Evolutionary conservation across 2,113 vertebrate species (phyloP).

Genomic region (Calyptommatus sinebrachiatus): DNA sequence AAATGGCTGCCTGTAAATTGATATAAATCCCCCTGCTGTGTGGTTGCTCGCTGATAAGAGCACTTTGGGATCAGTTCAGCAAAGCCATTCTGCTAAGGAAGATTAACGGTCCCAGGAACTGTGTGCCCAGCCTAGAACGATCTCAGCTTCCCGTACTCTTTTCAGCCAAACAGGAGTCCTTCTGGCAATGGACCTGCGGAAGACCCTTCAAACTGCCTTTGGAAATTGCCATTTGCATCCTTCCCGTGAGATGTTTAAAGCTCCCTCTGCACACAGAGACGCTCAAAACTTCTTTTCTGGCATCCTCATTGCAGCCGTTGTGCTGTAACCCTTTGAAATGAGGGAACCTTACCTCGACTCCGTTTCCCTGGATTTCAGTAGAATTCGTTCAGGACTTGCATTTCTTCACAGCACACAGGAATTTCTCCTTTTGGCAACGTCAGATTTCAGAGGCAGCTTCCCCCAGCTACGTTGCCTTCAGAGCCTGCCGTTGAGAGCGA

Average conservation of each 20-base stretch:
- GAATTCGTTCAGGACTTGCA: slow-evolving; percentile 30
- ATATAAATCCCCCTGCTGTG: slow-evolving; percentile 37
- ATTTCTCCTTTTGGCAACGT: background rate
- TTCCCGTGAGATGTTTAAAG: no score
- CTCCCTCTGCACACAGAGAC: no score
- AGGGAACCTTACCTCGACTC: slow-evolving; percentile 53
- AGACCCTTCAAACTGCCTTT: no score
- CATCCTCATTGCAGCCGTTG: background rate
- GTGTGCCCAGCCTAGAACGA: background rate
- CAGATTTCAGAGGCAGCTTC: background rate
- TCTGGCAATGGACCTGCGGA: slow-evolving; percentile 5
- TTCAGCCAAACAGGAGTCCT: slow-evolving; percentile 34
- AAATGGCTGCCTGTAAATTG: slow-evolving; percentile 44
- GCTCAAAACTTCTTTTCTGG: background rate
- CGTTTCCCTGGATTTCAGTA: slow-evolving; percentile 29
- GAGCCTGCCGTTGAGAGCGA: background rate
- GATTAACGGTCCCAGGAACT: background rate
- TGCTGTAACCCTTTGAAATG: background rate
- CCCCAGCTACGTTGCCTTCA: background rate
- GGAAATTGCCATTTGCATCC: background rate
- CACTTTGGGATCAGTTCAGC: background rate
- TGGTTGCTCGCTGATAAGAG: slow-evolving; percentile 16
- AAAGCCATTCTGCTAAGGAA: background rate
- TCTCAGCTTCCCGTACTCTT: slow-evolving; percentile 34
- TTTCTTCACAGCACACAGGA: background rate